These are phyloP conservation scores for Cherax quadricarinatus DNA, from an alignment of 1,140 invertebrate genomes.

Conservation along the genomic window DNA sequence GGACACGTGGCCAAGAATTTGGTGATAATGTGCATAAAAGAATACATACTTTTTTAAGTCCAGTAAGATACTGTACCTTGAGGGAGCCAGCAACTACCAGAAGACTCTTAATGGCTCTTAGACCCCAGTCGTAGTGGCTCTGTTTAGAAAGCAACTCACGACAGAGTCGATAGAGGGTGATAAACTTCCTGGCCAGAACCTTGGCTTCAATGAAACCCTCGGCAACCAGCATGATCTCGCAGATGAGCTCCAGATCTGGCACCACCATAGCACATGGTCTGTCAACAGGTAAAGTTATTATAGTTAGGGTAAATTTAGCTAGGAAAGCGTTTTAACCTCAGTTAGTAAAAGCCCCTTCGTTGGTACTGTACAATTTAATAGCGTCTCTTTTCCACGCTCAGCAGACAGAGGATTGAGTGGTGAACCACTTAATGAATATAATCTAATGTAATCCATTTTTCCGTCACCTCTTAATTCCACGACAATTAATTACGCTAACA, in stretches of 20 bases:
- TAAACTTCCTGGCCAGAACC: conserved; percentile 95
- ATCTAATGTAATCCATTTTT: too few species aligned
- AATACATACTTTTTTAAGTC: too few species aligned
- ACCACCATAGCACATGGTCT: conserved; percentile 98
- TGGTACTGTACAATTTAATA: too few species aligned
- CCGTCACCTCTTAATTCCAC: too few species aligned
- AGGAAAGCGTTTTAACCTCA: neutral
- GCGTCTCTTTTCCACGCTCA: too few species aligned
- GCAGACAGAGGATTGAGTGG: too few species aligned
- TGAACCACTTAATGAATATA: too few species aligned
- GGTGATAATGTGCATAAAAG: too few species aligned
- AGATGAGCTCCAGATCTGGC: conserved; percentile 97
- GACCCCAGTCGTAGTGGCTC: conserved; percentile 98
- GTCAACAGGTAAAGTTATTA: conserved; percentile 77
- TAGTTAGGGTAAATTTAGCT: neutral
- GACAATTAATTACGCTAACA: too few species aligned
- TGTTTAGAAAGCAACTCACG: conserved; percentile 97
- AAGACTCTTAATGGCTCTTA: conserved; percentile 96
- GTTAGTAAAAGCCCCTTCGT: too few species aligned
- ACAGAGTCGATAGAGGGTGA: conserved; percentile 95
- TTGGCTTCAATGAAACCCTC: conserved; percentile 97
- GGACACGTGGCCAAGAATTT: too few species aligned
- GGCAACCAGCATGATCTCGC: conserved; percentile 98
- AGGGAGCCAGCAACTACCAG: conserved; percentile 96
- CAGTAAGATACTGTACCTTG: conserved; percentile 80